phyloP scores from a whole-genome alignment of 2,797 vertebrate species.

The Sphenopsis melanotis region DNA sequence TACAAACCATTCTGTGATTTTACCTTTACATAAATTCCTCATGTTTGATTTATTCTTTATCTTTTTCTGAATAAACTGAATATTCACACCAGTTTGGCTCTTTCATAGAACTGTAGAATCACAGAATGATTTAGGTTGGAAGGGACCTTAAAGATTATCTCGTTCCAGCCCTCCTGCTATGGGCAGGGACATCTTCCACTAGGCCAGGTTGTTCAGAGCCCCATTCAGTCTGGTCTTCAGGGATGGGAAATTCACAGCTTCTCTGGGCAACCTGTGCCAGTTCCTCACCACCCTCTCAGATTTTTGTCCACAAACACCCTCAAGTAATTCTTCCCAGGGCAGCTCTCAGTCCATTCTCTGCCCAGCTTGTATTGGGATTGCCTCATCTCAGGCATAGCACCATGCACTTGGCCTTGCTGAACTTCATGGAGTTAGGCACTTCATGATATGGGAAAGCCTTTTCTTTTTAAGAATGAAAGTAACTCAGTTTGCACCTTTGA shows the following conservation, averaged over 20 bases:
- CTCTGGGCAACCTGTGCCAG: not conserved
- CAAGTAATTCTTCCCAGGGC: not conserved
- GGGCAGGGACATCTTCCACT: not conserved
- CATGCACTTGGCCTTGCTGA: not conserved
- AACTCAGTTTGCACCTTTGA: not conserved
- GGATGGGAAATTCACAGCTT: not conserved
- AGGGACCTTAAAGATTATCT: not conserved
- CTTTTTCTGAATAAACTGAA: not conserved
- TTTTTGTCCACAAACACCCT: not conserved
- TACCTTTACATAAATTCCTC: not conserved
- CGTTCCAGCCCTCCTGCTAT: rapidly evolving
- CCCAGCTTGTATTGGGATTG: not conserved
- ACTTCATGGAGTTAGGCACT: not conserved
- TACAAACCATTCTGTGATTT: not conserved
- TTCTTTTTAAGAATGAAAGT: not conserved
- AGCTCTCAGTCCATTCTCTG: not conserved
- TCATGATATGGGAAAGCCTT: not conserved
- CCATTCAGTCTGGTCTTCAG: not conserved
- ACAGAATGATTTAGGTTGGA: not conserved
- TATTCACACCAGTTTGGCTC: not conserved
- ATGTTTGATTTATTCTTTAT: not conserved
- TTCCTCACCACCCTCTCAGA: not conserved
- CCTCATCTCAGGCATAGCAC: rapidly evolving
- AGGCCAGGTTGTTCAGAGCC: not conserved
- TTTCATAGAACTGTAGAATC: not conserved